These are phyloP conservation scores for Orcinus orca DNA, from an alignment of 2,113 vertebrate genomes.

Conservation along the genomic window DNA sequence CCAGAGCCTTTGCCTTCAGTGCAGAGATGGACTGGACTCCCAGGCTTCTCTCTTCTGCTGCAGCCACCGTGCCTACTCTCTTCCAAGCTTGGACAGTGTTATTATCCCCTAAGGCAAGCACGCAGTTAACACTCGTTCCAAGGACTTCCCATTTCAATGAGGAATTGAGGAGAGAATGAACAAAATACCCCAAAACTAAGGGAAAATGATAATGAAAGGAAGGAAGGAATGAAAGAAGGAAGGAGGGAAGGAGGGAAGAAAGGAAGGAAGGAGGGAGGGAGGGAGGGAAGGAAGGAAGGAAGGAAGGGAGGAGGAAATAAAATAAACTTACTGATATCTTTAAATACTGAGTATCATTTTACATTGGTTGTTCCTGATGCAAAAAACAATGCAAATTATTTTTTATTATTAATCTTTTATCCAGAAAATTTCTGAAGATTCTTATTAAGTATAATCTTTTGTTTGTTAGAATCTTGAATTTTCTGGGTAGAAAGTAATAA, in stretches of 20 bases:
- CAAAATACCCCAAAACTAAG: background rate
- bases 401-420: background rate
- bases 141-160: background rate
- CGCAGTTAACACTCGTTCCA: background rate
- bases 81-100: background rate
- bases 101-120: background rate
- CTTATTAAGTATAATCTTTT: background rate
- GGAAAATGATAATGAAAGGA: fast-evolving
- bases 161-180: background rate
- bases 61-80: fast-evolving
- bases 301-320: background rate
- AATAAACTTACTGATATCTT: background rate
- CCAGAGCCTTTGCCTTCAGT: background rate
- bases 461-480: background rate
- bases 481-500: background rate
- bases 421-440: background rate
- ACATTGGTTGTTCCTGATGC: background rate
- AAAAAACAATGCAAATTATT: background rate
- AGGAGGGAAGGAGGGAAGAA: fast-evolving
- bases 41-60: fast-evolving
- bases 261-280: no score
- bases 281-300: background rate
- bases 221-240: background rate
- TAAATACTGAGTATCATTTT: background rate
- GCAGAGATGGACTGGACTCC: background rate